Percentiles rank a stretch among this genome's conserved stretches.
These are phyloP conservation scores for Phocides pigmalion DNA, from an alignment of 1,140 invertebrate genomes.

Conservation along the genomic window DNA sequence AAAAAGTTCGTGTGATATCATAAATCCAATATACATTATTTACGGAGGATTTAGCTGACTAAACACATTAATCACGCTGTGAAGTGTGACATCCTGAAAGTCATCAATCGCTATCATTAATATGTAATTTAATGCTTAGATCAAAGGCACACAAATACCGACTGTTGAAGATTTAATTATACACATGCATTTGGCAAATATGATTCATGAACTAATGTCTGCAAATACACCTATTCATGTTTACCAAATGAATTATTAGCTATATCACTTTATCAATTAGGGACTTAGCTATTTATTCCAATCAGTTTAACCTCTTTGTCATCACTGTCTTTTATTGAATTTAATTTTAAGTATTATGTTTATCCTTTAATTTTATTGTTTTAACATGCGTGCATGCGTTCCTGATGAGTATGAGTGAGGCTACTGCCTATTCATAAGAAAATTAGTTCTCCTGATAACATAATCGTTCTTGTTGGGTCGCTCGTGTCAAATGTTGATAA, in stretches of 20 bases:
- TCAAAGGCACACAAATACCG: constrained; percentile 11
- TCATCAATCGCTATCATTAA: constrained; percentile 45
- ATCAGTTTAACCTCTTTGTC: too few species aligned
- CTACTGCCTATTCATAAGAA: too few species aligned
- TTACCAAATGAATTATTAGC: not conserved
- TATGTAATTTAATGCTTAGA: constrained; percentile 43
- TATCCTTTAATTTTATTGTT: too few species aligned
- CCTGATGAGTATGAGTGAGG: too few species aligned
- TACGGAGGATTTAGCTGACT: not conserved
- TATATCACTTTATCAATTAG: too few species aligned
- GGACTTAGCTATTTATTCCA: too few species aligned
- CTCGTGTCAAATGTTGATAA: too few species aligned
- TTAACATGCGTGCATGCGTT: too few species aligned
- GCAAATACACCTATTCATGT: not conserved
- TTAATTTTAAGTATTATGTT: too few species aligned
- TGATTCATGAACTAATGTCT: not conserved
- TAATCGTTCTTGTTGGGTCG: too few species aligned
- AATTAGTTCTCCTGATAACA: too few species aligned
- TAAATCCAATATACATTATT: not conserved
- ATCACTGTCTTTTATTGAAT: too few species aligned
- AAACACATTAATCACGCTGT: constrained; percentile 37
- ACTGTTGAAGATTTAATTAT: constrained; percentile 15
- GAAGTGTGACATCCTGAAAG: constrained; percentile 26
- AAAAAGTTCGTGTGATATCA: not conserved
- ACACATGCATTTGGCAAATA: not conserved